These are phyloP conservation scores for Drosophila kohkoa DNA, from an alignment of 1,140 invertebrate genomes.

Conservation along the genomic window DNA sequence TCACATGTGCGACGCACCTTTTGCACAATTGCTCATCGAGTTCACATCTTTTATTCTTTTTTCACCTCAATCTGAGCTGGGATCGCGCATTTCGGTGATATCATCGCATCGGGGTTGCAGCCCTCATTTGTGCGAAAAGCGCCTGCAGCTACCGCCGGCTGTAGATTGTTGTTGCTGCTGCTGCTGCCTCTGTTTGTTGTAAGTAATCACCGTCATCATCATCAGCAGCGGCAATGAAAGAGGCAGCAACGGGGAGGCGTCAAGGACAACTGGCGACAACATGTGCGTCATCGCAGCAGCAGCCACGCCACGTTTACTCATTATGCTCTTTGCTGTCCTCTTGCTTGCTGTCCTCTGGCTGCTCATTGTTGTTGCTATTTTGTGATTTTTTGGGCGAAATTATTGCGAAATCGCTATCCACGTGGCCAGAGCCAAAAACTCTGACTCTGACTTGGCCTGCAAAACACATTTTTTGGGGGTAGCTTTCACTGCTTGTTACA, in stretches of 20 bases:
- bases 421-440: conserved; percentile 34
- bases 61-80: conserved; percentile 71
- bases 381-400: conserved; percentile 57
- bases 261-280: conserved; percentile 81
- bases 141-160: conserved; percentile 64
- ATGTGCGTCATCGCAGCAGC: conserved; percentile 72
- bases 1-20: conserved; percentile 75
- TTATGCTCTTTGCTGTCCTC: conserved; percentile 48
- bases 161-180: conserved; percentile 31
- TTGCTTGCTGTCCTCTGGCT: conserved; percentile 31
- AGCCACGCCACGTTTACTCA: conserved; percentile 69
- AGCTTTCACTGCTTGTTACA: conserved; percentile 62
- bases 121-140: conserved; percentile 69
- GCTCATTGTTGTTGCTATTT: conserved; percentile 19
- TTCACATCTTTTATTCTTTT: not conserved
- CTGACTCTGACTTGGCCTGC: no score
- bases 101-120: conserved; percentile 73
- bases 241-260: conserved; percentile 33
- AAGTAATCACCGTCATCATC: conserved; percentile 82
- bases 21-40: conserved; percentile 56
- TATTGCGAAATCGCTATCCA: conserved; percentile 68
- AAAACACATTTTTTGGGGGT: conserved; percentile 53
- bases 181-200: conserved; percentile 74
- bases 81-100: conserved; percentile 71
- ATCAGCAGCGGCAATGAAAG: conserved; percentile 50